phyloP scores from a whole-genome alignment of 2,888 invertebrate genomes.

The Ethmia dodecea region DNA sequence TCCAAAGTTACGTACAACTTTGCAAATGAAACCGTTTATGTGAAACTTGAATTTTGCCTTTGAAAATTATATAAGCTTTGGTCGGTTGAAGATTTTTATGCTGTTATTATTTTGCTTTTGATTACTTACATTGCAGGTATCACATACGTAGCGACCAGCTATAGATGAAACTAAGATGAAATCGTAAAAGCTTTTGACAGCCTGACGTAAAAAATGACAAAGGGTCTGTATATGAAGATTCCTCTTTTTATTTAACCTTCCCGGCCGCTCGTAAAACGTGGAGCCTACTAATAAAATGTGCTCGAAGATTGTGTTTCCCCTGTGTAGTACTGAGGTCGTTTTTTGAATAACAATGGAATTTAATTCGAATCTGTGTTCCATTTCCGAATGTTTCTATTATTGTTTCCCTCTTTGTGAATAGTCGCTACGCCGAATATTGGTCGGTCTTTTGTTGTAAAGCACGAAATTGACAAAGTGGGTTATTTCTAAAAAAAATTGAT shows the following conservation, averaged over 20 bases:
- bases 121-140: background rate
- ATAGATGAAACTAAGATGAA: slow-evolving; percentile 58
- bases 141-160: slow-evolving; percentile 7
- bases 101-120: no score
- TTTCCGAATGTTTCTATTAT: slow-evolving; percentile 34
- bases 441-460: slow-evolving; percentile 18
- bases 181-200: slow-evolving; percentile 66
- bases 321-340: slow-evolving; percentile 13
- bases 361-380: slow-evolving; percentile 32
- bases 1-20: no score
- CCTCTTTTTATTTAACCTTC: slow-evolving; percentile 61
- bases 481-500: no score
- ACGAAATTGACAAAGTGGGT: slow-evolving; percentile 13
- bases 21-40: no score
- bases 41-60: slow-evolving; percentile 6
- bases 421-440: no score
- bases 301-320: slow-evolving; percentile 42
- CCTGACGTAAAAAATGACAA: slow-evolving; percentile 56
- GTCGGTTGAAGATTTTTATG: no score
- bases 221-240: slow-evolving; percentile 55
- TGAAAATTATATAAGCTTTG: no score
- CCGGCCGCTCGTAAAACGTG: slow-evolving; percentile 57
- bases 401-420: slow-evolving; percentile 20
- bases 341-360: slow-evolving; percentile 39
- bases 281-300: slow-evolving; percentile 57